These are phyloP conservation scores for Silurus glanis DNA, from an alignment of 2,113 vertebrate species.

Conservation along the genomic window DNA sequence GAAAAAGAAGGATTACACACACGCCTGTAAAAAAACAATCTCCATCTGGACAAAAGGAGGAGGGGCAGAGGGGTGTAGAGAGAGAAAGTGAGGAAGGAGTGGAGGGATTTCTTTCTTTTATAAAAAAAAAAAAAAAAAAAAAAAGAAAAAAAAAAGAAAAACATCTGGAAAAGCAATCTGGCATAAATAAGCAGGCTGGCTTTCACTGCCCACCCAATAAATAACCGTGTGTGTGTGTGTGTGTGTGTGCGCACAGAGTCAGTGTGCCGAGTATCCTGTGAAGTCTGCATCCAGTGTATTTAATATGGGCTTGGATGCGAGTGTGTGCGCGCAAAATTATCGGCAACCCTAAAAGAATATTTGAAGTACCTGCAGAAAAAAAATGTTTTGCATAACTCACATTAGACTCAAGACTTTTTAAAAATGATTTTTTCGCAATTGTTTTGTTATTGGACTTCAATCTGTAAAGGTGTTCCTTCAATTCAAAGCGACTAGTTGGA, in stretches of 20 bases:
- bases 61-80: neutral
- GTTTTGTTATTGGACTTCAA: no score
- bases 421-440: no score
- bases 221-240: constrained; percentile 65
- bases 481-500: no score
- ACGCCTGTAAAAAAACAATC: constrained; percentile 70
- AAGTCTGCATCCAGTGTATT: neutral
- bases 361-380: neutral
- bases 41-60: constrained; percentile 70
- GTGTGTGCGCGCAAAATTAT: neutral
- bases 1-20: constrained; percentile 64
- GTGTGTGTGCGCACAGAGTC: neutral
- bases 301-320: neutral
- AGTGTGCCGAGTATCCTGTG: neutral
- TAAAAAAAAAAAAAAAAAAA: no score
- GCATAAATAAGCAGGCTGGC: constrained; percentile 73
- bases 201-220: constrained; percentile 75
- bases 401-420: no score
- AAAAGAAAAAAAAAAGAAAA: constrained; percentile 56
- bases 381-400: no score
- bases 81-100: constrained; percentile 25
- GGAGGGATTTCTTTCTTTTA: constrained; percentile 60
- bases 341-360: neutral
- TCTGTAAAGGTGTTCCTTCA: no score
- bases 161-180: constrained; percentile 80